phyloP scores from a whole-genome alignment of 2,888 invertebrate species.

The Chrysotoxum bicinctum region DNA sequence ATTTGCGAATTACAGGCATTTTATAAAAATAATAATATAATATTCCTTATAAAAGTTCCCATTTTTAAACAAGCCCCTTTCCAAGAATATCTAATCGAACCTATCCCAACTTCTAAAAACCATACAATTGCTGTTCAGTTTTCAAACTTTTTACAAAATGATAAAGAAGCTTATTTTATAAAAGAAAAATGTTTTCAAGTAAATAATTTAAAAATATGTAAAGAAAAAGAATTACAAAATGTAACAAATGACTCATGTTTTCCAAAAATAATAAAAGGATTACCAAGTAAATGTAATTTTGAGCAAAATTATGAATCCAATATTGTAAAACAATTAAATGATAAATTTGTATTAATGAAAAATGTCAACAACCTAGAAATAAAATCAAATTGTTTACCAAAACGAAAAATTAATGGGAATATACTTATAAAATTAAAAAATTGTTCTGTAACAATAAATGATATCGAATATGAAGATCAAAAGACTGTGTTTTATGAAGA shows the following conservation, averaged over 20 bases:
- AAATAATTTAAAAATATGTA: no score
- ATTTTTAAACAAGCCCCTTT: not conserved
- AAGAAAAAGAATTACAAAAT: not conserved
- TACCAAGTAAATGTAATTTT: not conserved
- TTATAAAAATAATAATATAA: not conserved
- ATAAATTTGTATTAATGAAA: not conserved
- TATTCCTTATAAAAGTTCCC: not conserved
- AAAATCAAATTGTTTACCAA: not conserved
- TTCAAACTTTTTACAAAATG: not conserved
- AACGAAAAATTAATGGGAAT: not conserved
- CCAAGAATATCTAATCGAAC: not conserved
- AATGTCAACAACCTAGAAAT: not conserved
- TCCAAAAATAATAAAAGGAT: not conserved
- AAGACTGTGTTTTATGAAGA: not conserved
- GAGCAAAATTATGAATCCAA: not conserved
- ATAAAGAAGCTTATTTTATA: not conserved
- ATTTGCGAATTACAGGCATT: not conserved
- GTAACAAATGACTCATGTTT: not conserved
- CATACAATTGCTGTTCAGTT: not conserved
- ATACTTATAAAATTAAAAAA: not conserved
- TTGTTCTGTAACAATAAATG: not conserved
- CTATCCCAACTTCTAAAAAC: not conserved
- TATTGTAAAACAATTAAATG: not conserved
- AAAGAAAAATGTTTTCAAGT: not conserved
- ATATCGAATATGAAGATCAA: not conserved